These are phyloP conservation scores for Belgica antarctica DNA, from an alignment of 2,888 invertebrate genomes.

Conservation along the genomic window DNA sequence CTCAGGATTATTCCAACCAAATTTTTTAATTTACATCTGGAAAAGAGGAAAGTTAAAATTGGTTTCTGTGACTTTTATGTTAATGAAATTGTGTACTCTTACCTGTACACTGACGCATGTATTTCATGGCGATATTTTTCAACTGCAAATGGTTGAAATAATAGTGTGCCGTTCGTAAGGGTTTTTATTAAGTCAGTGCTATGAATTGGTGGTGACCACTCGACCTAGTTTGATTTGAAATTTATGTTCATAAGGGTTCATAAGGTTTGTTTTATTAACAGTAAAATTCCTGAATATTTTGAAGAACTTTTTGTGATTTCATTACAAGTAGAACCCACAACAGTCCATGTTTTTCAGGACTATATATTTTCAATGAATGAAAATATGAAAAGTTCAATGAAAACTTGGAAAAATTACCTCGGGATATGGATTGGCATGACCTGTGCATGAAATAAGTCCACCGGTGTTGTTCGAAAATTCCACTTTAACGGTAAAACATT, in stretches of 20 bases:
- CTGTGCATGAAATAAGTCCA: conserved; percentile 66
- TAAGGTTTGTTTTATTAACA: background rate
- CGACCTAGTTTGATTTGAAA: conserved; percentile 59
- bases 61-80: background rate
- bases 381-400: background rate
- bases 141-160: conserved; percentile 79
- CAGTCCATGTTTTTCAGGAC: no score
- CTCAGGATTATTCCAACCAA: conserved; percentile 76
- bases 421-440: conserved; percentile 67
- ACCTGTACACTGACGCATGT: conserved; percentile 79
- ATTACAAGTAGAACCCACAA: no score
- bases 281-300: no score
- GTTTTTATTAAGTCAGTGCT: conserved; percentile 71
- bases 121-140: conserved; percentile 79
- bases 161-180: conserved; percentile 79
- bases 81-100: conserved; percentile 48
- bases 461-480: conserved; percentile 78
- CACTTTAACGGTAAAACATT: no score
- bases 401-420: conserved; percentile 55
- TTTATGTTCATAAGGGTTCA: conserved; percentile 4
- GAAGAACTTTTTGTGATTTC: no score
- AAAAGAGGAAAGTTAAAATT: conserved; percentile 10
- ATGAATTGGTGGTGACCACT: conserved; percentile 71
- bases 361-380: no score
- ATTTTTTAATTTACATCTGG: conserved; percentile 63